Conservation (phyloP, 2,113 vertebrate genomes). For the Plecotus auritus region DNA sequence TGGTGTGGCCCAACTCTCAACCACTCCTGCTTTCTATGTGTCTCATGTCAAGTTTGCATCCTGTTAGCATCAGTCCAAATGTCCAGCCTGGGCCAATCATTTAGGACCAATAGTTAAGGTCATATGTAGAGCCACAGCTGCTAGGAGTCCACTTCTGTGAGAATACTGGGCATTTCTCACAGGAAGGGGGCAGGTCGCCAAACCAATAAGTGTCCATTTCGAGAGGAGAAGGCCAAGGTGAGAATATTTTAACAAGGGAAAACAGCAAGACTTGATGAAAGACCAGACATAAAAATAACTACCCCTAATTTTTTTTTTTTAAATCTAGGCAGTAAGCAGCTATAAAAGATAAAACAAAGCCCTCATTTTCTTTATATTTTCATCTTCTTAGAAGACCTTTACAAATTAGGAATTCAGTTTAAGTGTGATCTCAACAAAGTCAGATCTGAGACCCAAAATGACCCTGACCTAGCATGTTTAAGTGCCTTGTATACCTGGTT, state of each 20-base stretch:
- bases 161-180: neutral
- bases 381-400: neutral
- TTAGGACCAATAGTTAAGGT: neutral
- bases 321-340: neutral
- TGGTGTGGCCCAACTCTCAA: neutral
- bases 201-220: neutral
- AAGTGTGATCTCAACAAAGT: slow-evolving; percentile 4
- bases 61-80: neutral
- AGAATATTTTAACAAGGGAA: neutral
- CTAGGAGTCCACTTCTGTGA: neutral
- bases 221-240: neutral
- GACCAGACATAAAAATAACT: neutral
- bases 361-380: neutral
- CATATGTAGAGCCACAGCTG: neutral
- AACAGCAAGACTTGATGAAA: neutral
- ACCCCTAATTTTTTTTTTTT: neutral
- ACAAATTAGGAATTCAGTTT: neutral
- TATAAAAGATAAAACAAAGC: neutral
- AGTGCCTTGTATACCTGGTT: neutral
- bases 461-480: neutral
- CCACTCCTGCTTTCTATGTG: neutral
- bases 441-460: neutral
- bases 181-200: neutral
- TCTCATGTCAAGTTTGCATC: neutral
- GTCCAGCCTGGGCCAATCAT: neutral